Evolutionary conservation across 2,888 invertebrate genomes (phyloP).

Genomic region (Andrena haemorrhoa): DNA sequence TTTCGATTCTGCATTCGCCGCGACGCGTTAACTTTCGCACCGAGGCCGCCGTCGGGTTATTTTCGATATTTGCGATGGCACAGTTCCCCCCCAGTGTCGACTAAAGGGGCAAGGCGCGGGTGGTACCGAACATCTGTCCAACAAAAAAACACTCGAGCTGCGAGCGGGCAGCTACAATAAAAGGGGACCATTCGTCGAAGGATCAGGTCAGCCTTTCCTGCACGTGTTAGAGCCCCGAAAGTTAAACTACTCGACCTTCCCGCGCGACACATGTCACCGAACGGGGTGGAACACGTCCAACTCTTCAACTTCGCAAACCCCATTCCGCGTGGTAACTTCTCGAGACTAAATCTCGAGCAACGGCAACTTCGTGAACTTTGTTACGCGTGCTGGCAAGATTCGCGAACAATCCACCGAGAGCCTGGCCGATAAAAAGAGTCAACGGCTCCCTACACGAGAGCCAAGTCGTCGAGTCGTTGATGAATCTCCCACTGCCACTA

Average conservation of each 20-base stretch:
- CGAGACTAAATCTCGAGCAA: neutral
- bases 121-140: too few species aligned
- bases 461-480: too few species aligned
- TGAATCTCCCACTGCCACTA: too few species aligned
- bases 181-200: constrained; percentile 25
- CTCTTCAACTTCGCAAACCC: constrained; percentile 14
- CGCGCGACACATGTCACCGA: neutral
- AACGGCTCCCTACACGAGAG: too few species aligned
- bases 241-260: constrained; percentile 4
- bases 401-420: too few species aligned
- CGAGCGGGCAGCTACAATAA: constrained; percentile 7
- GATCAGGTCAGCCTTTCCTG: neutral
- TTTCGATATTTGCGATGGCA: neutral
- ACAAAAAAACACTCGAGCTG: neutral
- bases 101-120: too few species aligned
- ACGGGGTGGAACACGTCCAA: neutral
- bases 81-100: too few species aligned
- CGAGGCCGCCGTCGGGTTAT: neutral
- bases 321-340: constrained; percentile 7
- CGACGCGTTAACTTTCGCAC: neutral
- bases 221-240: neutral
- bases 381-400: too few species aligned
- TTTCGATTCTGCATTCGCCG: neutral
- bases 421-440: too few species aligned
- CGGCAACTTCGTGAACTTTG: neutral